Evolutionary conservation across 30 jellyfish, hydroid and myxozoan species (phyloP).

Genomic region (Aurelia aurita complex sp. Pacific): DNA sequence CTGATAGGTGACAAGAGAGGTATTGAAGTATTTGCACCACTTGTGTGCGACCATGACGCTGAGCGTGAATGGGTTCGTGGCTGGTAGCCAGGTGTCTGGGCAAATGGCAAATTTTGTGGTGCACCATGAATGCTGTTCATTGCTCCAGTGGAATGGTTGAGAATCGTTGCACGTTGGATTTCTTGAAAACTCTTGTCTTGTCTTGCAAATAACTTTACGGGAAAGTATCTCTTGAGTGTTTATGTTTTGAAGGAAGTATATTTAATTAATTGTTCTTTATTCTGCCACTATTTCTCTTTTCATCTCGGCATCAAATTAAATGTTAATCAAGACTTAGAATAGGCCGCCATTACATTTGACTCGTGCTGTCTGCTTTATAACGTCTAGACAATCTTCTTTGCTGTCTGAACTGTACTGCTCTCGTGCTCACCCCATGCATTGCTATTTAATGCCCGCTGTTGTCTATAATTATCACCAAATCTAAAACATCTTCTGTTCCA

Average conservation of each 20-base stretch:
- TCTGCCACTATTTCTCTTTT: no score
- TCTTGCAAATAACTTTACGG: no score
- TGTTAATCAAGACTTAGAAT: no score
- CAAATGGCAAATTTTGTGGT: conserved; percentile 31
- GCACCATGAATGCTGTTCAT: conserved; percentile 43
- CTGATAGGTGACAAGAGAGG: conserved; percentile 89
- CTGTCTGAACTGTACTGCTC: not conserved
- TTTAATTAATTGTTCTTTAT: no score
- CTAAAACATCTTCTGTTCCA: no score
- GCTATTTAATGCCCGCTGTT: not conserved
- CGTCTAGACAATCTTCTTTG: not conserved
- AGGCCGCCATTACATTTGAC: no score
- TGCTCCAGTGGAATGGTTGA: no score
- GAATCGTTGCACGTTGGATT: no score
- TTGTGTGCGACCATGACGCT: conserved; percentile 89
- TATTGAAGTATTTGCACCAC: conserved; percentile 63
- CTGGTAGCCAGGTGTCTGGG: conserved; percentile 42
- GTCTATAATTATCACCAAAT: not conserved
- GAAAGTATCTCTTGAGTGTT: no score
- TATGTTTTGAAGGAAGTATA: no score
- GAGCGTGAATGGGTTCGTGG: conserved; percentile 86
- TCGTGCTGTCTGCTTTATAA: not conserved
- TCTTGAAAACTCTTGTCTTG: no score
- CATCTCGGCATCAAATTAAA: no score
- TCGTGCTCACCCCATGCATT: not conserved